Conservation (phyloP, 2,797 vertebrate species). For the Catostomus latipinnis region DNA sequence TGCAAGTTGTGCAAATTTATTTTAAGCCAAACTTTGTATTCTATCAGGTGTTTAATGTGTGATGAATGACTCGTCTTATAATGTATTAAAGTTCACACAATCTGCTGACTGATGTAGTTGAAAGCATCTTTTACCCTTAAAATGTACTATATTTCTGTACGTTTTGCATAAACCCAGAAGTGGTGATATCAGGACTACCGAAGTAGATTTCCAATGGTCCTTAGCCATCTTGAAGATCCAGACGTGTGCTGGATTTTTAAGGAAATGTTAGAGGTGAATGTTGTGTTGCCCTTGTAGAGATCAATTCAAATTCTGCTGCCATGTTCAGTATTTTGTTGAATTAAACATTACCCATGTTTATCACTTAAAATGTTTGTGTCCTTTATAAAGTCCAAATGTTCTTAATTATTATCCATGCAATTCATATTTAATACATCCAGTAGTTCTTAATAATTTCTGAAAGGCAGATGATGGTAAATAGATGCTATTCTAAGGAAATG, state of each 20-base stretch:
- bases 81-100: conserved; percentile 21
- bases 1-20: conserved; percentile 43
- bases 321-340: conserved; percentile 54
- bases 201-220: conserved; percentile 39
- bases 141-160: conserved; percentile 10
- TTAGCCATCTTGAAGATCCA: not conserved
- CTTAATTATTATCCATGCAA: no score
- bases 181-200: conserved; percentile 10
- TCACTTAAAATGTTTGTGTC: not conserved
- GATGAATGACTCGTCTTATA: conserved; percentile 15
- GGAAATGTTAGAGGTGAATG: conserved; percentile 33
- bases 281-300: conserved; percentile 40
- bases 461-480: no score
- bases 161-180: conserved; percentile 20
- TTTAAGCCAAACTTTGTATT: conserved; percentile 50
- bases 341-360: conserved; percentile 51
- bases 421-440: no score
- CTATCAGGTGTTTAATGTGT: conserved; percentile 36
- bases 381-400: not conserved
- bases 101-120: conserved; percentile 36
- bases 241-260: conserved; percentile 12
- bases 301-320: conserved; percentile 43
- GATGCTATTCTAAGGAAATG: no score
- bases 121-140: conserved; percentile 30
- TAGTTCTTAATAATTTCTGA: no score